Base-by-base conservation (phyloP, 35 echinoderm and acorn worm species). In the Nesometra sesokonis region DNA sequence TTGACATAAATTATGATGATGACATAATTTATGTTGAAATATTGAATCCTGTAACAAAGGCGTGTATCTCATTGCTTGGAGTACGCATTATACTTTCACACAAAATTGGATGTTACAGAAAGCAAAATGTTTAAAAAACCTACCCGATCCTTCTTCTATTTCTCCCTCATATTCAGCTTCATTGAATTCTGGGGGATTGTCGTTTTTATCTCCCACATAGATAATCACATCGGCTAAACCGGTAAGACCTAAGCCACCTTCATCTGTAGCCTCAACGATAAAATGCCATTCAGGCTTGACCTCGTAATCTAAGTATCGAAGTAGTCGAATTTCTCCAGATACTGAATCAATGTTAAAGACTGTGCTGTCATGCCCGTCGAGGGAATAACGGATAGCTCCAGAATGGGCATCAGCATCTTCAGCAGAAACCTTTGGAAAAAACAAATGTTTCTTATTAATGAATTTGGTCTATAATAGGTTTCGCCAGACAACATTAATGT, bases 151-250 rank as follows among this genome's bases (percentile, higher is more conserved):
- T 67, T 67, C 52, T 17, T 5, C 52, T 17, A 67, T 67, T 27
- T 67, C 52, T 13, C 95, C 95, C 11, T 80, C 78, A 33, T 93
- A 97, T 76, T 88, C 86, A 17, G 82, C 89, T 29, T 91, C 77
- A 0, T 86, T 88, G 86, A 97, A 93, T 1, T 47, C 34, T 0
- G 95, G 95, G 0, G 7, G 33, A 76, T 91, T 91, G 35, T 97
- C 95, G 31, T 97, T 97, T 29, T 89, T 85, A 82, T 97, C 89
- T 30, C n/a, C 32, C 0, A 94, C 86, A 19, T 27, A 35, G 3
- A 94, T 77, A 8, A 37, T 32, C 32, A 94, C 89, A 76, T 88
- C 89, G 3, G 88, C 93, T 35, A 85, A 88, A 23, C 93, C 89
- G 0, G 86, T 77, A 29, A 94, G 85, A 11, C 88, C 85, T 27